These are phyloP conservation scores for Onychomys arenicola DNA, from an alignment of 2,797 vertebrate species.

Conservation along the genomic window DNA sequence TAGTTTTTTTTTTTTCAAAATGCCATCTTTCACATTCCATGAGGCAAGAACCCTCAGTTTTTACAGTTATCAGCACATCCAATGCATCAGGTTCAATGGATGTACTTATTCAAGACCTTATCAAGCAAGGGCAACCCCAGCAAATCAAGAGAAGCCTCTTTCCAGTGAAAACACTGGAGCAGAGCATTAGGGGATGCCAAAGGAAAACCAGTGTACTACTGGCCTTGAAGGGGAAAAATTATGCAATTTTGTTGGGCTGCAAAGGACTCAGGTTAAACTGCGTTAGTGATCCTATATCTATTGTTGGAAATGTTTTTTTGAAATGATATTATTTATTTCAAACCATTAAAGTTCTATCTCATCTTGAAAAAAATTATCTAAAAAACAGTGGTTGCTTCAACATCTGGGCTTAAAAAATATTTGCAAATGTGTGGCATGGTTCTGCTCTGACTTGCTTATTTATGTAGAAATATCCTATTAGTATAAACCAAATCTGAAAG, in stretches of 20 bases:
- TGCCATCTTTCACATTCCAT: not conserved
- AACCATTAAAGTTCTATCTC: slow-evolving; percentile 57
- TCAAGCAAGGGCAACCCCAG: not conserved
- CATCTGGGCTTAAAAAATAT: slow-evolving; percentile 41
- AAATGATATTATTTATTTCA: slow-evolving; percentile 70
- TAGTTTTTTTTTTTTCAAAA: not conserved
- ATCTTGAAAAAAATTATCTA: slow-evolving; percentile 51
- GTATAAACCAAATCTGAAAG: not conserved
- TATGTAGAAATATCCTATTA: slow-evolving; percentile 53
- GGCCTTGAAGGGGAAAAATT: not conserved
- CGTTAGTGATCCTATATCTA: slow-evolving; percentile 34
- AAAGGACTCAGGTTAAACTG: not conserved
- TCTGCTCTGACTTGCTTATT: slow-evolving; percentile 61
- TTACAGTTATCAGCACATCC: not conserved
- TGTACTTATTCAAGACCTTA: not conserved
- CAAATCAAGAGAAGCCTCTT: not conserved
- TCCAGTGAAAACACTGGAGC: not conserved
- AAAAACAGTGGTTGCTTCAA: slow-evolving; percentile 12
- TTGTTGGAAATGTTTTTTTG: slow-evolving; percentile 30
- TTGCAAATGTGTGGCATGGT: slow-evolving; percentile 19
- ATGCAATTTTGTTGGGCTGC: not conserved
- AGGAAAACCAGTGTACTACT: slow-evolving; percentile 46
- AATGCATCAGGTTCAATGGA: not conserved
- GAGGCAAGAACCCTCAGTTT: not conserved
- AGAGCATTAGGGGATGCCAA: slow-evolving; percentile 37